These are phyloP conservation scores for Dendrocincla tyrannina DNA, from an alignment of 2,797 vertebrate species.

Conservation along the genomic window DNA sequence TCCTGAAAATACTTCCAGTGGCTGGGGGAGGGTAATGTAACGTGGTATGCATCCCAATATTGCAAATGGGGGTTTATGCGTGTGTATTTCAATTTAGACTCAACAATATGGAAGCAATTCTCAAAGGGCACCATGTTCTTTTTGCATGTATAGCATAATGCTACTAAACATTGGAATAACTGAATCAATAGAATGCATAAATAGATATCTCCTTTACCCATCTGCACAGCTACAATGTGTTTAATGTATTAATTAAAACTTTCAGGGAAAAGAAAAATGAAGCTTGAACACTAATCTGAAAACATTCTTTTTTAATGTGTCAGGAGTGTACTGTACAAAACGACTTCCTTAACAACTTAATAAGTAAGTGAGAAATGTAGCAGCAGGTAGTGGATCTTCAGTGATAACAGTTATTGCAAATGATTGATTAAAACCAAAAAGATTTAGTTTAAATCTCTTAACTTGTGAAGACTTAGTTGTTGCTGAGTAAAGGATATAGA, in stretches of 20 bases:
- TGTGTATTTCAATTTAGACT: slow-evolving; percentile 46
- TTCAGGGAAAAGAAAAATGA: slow-evolving; percentile 55
- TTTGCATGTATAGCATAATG: slow-evolving; percentile 30
- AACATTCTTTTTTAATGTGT: slow-evolving; percentile 56
- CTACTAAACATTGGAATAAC: slow-evolving; percentile 58
- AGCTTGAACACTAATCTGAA: slow-evolving; percentile 58
- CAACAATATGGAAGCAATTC: slow-evolving; percentile 46
- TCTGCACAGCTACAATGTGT: slow-evolving; percentile 65
- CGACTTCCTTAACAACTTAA: slow-evolving; percentile 43
- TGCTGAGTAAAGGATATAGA: slow-evolving; percentile 8
- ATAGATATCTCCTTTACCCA: slow-evolving; percentile 66
- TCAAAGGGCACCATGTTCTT: slow-evolving; percentile 55
- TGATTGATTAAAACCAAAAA: slow-evolving; percentile 3
- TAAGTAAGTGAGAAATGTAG: slow-evolving; percentile 10
- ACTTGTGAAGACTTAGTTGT: slow-evolving; percentile 15
- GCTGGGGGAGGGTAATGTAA: not conserved
- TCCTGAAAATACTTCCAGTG: not conserved
- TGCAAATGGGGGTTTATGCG: not conserved
- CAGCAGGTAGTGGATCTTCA: not conserved
- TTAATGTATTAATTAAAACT: slow-evolving; percentile 72
- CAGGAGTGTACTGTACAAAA: slow-evolving; percentile 25
- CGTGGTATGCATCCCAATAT: not conserved
- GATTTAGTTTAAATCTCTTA: not conserved
- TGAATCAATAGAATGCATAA: slow-evolving; percentile 66
- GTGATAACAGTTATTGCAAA: not conserved